Evolutionary conservation across 2,113 vertebrate species (phyloP).

Genomic region (Paracanthobrama guichenoti): DNA sequence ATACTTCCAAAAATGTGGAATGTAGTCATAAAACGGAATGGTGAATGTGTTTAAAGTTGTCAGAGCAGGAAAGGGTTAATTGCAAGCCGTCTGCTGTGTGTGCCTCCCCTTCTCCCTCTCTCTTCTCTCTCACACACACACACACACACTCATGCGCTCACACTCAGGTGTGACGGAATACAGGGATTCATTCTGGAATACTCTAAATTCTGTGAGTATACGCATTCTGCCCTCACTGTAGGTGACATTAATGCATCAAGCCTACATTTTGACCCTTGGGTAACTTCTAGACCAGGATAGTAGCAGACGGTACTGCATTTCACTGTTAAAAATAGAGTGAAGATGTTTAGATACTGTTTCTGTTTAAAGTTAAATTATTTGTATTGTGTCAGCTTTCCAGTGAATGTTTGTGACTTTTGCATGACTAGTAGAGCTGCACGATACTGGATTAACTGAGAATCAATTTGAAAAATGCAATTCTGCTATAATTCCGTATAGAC

Average conservation of each 20-base stretch:
- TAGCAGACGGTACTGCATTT: slow-evolving; percentile 9
- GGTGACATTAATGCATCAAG: background rate
- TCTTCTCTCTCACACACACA: background rate
- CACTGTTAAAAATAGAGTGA: slow-evolving; percentile 16
- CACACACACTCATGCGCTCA: background rate
- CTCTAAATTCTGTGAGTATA: slow-evolving; percentile 35
- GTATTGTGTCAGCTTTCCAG: background rate
- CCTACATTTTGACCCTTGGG: background rate
- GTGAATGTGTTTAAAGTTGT: background rate
- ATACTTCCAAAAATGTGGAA: background rate
- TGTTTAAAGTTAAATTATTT: background rate
- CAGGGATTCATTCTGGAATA: slow-evolving; percentile 9
- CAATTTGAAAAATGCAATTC: too few species aligned
- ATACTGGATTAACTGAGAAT: too few species aligned
- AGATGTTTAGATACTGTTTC: background rate
- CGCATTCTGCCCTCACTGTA: background rate
- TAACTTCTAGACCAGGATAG: slow-evolving; percentile 13
- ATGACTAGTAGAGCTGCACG: too few species aligned
- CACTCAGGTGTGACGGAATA: slow-evolving; percentile 7
- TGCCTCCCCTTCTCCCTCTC: slow-evolving; percentile 34
- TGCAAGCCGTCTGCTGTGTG: background rate
- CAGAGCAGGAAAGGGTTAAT: slow-evolving; percentile 47
- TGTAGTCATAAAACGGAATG: background rate
- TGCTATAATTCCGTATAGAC: too few species aligned
- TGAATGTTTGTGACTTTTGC: background rate